Conservation (phyloP, 2,888 invertebrate genomes). For the Linnaemya vulpina region DNA sequence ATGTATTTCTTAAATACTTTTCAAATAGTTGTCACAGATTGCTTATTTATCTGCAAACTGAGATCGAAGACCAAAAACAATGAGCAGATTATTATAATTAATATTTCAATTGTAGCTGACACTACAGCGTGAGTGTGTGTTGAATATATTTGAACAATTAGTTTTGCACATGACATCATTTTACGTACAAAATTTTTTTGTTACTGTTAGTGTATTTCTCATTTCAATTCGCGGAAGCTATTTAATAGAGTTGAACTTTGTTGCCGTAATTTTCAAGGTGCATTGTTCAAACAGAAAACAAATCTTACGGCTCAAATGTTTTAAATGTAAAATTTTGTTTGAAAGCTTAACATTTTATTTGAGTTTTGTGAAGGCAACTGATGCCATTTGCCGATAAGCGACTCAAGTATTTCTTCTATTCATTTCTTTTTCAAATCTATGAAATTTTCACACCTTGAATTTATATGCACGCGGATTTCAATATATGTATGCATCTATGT, state of each 20-base stretch:
- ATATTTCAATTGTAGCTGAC: constrained; percentile 52
- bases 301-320: constrained; percentile 37
- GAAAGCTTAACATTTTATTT: constrained; percentile 20
- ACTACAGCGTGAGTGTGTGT: constrained; percentile 6
- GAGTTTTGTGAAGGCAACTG: constrained; percentile 59
- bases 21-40: not conserved
- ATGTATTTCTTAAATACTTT: too few species aligned
- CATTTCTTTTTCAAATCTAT: constrained; percentile 48
- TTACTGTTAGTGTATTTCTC: constrained; percentile 34
- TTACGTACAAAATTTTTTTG: constrained; percentile 30
- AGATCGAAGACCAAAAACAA: constrained; percentile 1
- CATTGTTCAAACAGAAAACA: constrained; percentile 57
- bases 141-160: constrained; percentile 37
- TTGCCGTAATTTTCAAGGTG: constrained; percentile 69
- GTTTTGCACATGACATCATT: constrained; percentile 66
- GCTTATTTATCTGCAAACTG: not conserved
- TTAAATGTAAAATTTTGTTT: constrained; percentile 10
- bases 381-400: constrained; percentile 70
- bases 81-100: constrained; percentile 29
- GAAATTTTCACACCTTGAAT: constrained; percentile 67
- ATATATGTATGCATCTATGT: too few species aligned
- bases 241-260: constrained; percentile 65
- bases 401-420: constrained; percentile 35
- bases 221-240: constrained; percentile 62
- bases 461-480: not conserved